Evolutionary conservation across 2,888 invertebrate species (phyloP).

Genomic region (Imbricaverruca yamaguchii): DNA sequence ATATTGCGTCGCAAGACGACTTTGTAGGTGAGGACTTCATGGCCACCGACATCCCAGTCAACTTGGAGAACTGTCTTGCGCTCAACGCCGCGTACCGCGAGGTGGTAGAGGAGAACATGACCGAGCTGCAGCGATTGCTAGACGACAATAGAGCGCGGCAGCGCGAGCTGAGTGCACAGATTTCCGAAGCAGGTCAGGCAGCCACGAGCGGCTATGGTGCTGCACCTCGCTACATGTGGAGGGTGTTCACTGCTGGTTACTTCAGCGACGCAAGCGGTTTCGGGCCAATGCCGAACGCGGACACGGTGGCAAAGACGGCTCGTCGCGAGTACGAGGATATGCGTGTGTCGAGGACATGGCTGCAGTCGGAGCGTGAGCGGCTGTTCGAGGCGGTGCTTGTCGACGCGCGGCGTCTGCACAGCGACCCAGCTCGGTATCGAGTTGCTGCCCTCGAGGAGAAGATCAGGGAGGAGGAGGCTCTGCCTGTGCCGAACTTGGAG

Average conservation of each 20-base stretch:
- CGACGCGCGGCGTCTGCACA: background rate
- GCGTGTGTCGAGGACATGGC: background rate
- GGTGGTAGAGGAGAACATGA: slow-evolving; percentile 15
- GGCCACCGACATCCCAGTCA: background rate
- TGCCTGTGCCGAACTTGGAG: background rate
- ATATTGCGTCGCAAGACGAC: background rate
- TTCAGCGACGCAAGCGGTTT: background rate
- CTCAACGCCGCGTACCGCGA: slow-evolving; percentile 12
- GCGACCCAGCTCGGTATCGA: background rate
- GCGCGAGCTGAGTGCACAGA: background rate
- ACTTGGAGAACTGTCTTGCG: slow-evolving; percentile 13
- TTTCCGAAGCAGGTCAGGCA: background rate
- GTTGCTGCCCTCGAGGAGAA: background rate
- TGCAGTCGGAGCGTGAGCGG: slow-evolving; percentile 2
- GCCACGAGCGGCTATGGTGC: no score
- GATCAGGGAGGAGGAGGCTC: background rate
- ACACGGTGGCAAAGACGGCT: background rate
- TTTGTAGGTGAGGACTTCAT: background rate
- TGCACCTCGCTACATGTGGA: background rate
- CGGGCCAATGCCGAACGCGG: background rate
- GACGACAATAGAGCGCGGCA: background rate
- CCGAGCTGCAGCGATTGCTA: background rate
- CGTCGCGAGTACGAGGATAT: background rate
- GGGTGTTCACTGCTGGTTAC: background rate
- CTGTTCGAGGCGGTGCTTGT: background rate